phyloP scores from a whole-genome alignment of 1,140 invertebrate species.

The Drosophila asahinai region DNA sequence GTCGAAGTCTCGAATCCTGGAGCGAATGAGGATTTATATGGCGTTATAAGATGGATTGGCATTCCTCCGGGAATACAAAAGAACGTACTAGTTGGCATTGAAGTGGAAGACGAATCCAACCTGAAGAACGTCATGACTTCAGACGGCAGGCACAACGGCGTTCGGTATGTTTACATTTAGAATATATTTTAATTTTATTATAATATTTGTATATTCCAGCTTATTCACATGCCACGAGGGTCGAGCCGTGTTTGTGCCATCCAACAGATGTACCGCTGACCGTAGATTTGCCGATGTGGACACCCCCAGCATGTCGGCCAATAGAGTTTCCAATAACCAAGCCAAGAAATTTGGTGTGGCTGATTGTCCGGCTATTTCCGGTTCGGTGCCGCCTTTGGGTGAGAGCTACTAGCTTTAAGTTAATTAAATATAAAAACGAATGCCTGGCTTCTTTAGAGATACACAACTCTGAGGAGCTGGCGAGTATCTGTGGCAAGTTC shows the following conservation, averaged over 20 bases:
- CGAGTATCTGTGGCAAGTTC: slow-evolving; percentile 90
- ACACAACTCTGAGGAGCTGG: slow-evolving; percentile 87
- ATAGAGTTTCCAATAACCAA: slow-evolving; percentile 44
- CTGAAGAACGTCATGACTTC: slow-evolving; percentile 87
- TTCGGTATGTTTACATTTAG: slow-evolving; percentile 47
- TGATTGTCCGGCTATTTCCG: slow-evolving; percentile 91
- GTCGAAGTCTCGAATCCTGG: slow-evolving; percentile 88
- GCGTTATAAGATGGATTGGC: slow-evolving; percentile 96
- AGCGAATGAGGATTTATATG: slow-evolving; percentile 87
- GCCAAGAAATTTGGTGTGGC: slow-evolving; percentile 84
- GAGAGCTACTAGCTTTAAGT: slow-evolving; percentile 56
- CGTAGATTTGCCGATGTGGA: slow-evolving; percentile 90
- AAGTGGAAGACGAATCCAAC: slow-evolving; percentile 91
- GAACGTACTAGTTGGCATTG: slow-evolving; percentile 86
- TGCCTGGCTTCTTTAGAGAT: slow-evolving; percentile 52
- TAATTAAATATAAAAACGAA: not conserved
- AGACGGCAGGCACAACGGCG: slow-evolving; percentile 91
- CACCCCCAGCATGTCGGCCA: slow-evolving; percentile 28
- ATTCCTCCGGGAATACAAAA: slow-evolving; percentile 63
- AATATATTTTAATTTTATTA: not conserved
- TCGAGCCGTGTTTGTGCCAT: slow-evolving; percentile 91
- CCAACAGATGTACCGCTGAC: slow-evolving; percentile 92
- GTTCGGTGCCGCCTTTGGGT: slow-evolving; percentile 92
- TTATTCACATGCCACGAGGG: slow-evolving; percentile 74
- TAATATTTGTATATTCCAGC: slow-evolving; percentile 22